These are phyloP conservation scores for Dicaeum eximium DNA, from an alignment of 2,113 vertebrate species.

Conservation along the genomic window DNA sequence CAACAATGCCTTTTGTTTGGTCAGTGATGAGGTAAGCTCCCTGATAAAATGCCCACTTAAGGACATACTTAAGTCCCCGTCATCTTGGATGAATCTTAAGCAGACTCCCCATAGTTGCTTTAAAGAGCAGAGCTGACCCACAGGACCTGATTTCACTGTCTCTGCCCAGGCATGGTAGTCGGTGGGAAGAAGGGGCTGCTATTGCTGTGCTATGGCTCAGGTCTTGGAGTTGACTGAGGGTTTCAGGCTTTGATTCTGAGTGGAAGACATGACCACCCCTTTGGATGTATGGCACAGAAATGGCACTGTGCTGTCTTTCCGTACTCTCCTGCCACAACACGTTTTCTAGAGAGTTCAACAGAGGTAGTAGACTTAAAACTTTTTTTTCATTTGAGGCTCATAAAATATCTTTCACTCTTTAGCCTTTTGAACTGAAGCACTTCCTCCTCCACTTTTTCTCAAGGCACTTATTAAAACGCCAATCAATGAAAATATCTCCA, in stretches of 20 bases:
- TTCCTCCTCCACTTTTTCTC: not conserved
- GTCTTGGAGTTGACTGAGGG: not conserved
- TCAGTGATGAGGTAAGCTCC: not conserved
- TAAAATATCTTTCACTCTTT: not conserved
- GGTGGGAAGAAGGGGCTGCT: accelerated
- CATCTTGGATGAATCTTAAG: not conserved
- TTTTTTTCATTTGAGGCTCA: not conserved
- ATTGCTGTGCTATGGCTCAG: accelerated
- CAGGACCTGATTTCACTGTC: not conserved
- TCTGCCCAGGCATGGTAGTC: not conserved
- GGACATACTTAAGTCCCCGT: not conserved
- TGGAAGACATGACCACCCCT: accelerated
- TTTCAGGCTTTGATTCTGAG: not conserved
- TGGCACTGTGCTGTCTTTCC: not conserved
- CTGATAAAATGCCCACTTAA: not conserved
- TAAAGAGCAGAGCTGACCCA: not conserved
- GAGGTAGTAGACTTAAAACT: not conserved
- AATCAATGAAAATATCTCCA: not conserved
- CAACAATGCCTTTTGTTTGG: not conserved
- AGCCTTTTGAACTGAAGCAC: not conserved
- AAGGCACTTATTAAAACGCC: not conserved
- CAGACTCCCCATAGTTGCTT: not conserved
- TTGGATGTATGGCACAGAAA: not conserved
- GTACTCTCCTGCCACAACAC: accelerated
- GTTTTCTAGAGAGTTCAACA: not conserved